Percentiles rank a stretch among this genome's conserved stretches.
These are phyloP conservation scores for Salvator merianae DNA, from an alignment of 2,113 vertebrate species.

Conservation along the genomic window DNA sequence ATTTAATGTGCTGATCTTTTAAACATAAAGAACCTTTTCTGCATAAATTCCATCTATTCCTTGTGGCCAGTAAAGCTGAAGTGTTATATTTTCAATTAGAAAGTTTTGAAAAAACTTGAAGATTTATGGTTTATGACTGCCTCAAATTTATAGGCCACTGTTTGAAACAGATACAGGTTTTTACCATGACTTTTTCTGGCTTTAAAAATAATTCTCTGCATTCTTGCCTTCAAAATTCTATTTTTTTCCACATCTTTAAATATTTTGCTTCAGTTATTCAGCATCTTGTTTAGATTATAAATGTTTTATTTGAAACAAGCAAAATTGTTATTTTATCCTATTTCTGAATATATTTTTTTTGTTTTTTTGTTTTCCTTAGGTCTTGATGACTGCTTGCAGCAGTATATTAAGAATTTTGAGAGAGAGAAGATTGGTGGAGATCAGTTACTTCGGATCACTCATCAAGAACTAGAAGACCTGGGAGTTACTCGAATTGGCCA, in stretches of 20 bases:
- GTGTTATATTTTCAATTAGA: background rate
- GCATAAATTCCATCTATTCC: background rate
- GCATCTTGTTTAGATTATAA: background rate
- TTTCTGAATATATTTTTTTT: background rate
- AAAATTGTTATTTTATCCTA: background rate
- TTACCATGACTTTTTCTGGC: background rate
- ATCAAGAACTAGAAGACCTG: constrained; percentile 95
- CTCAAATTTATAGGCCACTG: too few species aligned
- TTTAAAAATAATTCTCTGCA: background rate
- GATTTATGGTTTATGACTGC: background rate
- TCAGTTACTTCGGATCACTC: constrained; percentile 92
- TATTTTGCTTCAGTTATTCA: background rate
- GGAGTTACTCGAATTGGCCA: constrained; percentile 96
- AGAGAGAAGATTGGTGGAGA: constrained; percentile 94
- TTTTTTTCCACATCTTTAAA: too few species aligned
- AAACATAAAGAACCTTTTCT: background rate
- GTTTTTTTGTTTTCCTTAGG: constrained; percentile 73
- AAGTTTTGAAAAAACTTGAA: background rate
- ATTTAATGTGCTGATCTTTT: background rate
- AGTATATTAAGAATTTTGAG: constrained; percentile 97
- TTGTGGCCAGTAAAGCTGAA: background rate
- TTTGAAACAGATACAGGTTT: background rate
- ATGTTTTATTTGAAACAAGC: background rate
- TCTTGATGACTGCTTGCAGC: constrained; percentile 95
- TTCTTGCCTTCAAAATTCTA: background rate